A percentile compares a stretch with the other conserved stretches of the same genome.
Conservation (phyloP, 2,888 invertebrate species). For the Caenorhabditis sulstoni region DNA sequence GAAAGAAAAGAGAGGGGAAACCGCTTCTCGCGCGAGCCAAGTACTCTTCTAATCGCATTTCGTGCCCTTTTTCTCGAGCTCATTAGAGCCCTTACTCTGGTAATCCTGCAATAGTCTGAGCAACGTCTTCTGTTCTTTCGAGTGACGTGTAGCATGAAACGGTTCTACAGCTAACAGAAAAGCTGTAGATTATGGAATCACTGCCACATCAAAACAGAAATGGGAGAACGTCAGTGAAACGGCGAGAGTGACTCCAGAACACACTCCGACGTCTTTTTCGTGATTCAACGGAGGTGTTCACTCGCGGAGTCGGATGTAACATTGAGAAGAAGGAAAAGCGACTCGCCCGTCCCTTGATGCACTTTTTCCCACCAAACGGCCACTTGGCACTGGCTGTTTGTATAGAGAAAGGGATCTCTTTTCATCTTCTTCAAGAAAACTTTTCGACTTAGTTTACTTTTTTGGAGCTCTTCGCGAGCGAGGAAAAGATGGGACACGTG, state of each 20-base stretch:
- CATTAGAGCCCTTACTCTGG: no score
- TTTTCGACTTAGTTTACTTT: constrained; percentile 54
- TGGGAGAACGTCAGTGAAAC: no score
- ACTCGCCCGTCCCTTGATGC: constrained; percentile 24
- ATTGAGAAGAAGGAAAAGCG: constrained; percentile 31
- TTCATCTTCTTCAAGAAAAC: constrained; percentile 22
- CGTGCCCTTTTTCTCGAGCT: no score
- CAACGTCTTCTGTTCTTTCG: no score
- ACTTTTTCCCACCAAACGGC: constrained; percentile 51
- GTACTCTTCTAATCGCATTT: no score
- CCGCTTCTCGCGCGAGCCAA: no score
- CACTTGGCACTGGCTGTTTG: constrained; percentile 49
- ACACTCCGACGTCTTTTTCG: constrained; percentile 13
- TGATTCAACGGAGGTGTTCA: constrained; percentile 2
- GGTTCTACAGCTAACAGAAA: no score
- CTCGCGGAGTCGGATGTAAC: constrained; percentile 27
- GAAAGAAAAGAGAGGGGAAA: constrained; percentile 1
- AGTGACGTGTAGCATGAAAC: no score
- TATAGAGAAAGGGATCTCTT: constrained; percentile 19
- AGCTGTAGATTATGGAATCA: no score
- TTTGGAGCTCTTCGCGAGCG: constrained; percentile 10
- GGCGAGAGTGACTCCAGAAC: background rate
- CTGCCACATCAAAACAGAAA: no score
- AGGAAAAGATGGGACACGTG: constrained; percentile 14
- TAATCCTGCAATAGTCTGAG: no score